These are phyloP conservation scores for Eulemur mongoz DNA, from an alignment of 2,797 vertebrate species.

Conservation along the genomic window DNA sequence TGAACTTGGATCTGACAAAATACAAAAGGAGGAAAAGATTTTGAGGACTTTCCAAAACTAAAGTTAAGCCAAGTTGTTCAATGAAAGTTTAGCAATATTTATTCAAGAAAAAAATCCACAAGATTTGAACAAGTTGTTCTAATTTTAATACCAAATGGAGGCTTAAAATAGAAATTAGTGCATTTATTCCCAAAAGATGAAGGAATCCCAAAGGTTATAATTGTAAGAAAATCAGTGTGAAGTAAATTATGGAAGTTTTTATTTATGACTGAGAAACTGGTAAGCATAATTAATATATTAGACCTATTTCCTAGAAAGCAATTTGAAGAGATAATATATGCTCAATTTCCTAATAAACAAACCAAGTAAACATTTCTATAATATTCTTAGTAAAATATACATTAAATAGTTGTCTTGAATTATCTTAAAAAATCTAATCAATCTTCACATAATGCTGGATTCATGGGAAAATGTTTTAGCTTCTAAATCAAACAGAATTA, in stretches of 20 bases:
- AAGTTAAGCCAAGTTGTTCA: constrained; percentile 57
- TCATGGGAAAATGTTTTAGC: neutral
- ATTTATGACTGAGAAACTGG: constrained; percentile 42
- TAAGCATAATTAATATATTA: neutral
- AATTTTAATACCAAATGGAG: constrained; percentile 70
- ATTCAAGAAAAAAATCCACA: constrained; percentile 66
- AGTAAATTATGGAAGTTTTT: constrained; percentile 35
- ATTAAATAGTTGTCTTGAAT: neutral
- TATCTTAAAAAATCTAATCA: constrained; percentile 36
- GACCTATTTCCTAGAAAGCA: constrained; percentile 32
- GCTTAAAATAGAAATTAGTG: constrained; percentile 60
- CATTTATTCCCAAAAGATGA: constrained; percentile 39
- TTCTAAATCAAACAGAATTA: neutral
- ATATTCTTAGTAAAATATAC: neutral
- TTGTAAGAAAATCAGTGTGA: constrained; percentile 35
- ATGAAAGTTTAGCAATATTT: constrained; percentile 63
- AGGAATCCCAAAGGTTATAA: constrained; percentile 30
- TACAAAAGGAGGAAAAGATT: constrained; percentile 34
- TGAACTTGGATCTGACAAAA: constrained; percentile 37
- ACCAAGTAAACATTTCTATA: neutral
- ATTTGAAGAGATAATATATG: neutral
- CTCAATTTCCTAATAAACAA: neutral
- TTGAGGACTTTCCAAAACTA: constrained; percentile 53
- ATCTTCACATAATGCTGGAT: neutral
- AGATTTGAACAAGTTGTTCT: constrained; percentile 60